Evolutionary conservation across 2,888 invertebrate species (phyloP).

Genomic region (Tuberolachnus salignus): DNA sequence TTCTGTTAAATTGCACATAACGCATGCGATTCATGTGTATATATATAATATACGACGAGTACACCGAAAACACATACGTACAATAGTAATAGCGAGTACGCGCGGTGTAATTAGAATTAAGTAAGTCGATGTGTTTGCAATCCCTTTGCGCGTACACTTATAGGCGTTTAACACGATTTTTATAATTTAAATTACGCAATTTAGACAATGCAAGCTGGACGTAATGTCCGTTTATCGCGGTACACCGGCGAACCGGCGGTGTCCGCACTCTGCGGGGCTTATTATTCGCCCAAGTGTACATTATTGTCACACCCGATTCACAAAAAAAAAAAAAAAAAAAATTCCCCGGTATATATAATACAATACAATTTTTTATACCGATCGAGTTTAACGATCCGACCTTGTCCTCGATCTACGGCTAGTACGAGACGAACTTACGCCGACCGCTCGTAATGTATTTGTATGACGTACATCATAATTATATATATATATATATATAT

Average conservation of each 20-base stretch:
- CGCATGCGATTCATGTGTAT: no score
- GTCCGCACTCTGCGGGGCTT: neutral
- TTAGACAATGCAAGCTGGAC: neutral
- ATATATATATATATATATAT: neutral
- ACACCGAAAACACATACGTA: no score
- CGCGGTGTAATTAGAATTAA: no score
- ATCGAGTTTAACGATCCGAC: conserved; percentile 44
- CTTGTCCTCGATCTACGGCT: conserved; percentile 43
- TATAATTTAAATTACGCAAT: neutral
- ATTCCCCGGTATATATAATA: neutral
- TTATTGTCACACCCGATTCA: conserved; percentile 5
- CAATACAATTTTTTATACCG: neutral
- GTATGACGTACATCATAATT: neutral
- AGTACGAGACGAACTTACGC: conserved; percentile 6
- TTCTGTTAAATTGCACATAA: no score
- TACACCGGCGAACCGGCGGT: neutral
- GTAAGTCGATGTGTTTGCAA: no score
- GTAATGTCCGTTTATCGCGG: neutral
- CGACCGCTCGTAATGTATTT: conserved; percentile 12
- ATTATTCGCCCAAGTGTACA: no score
- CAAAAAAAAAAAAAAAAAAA: neutral
- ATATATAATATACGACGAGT: no score
- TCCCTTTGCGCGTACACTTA: no score
- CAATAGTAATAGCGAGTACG: no score
- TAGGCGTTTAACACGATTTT: neutral